These are phyloP conservation scores for Polydrusus tereticollis DNA, from an alignment of 2,888 invertebrate species.

Conservation along the genomic window DNA sequence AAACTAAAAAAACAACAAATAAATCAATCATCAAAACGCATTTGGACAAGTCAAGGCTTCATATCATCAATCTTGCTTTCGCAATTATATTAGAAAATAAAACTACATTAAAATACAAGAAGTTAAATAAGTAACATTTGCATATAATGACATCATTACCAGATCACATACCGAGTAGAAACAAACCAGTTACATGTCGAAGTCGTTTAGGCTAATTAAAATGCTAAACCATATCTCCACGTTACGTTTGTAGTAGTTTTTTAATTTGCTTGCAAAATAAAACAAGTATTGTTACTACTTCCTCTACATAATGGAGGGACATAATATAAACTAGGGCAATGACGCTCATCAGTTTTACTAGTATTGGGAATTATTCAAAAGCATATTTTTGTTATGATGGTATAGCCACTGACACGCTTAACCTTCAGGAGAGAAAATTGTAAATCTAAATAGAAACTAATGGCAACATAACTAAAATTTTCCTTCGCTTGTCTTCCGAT, in stretches of 20 bases:
- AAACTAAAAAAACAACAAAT: background rate
- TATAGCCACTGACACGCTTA: no score
- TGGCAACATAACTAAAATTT: no score
- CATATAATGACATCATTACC: conserved; percentile 49
- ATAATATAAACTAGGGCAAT: background rate
- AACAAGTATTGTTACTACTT: conserved; percentile 21
- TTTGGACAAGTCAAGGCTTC: conserved; percentile 13
- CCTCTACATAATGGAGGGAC: background rate
- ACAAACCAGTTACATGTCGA: conserved; percentile 43
- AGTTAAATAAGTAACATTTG: conserved; percentile 45
- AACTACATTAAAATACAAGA: conserved; percentile 37
- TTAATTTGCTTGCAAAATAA: conserved; percentile 34
- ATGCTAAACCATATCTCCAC: conserved; percentile 44
- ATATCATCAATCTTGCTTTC: conserved; percentile 8
- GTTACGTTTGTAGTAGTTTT: conserved; percentile 35
- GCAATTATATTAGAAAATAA: conserved; percentile 15
- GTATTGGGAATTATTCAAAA: no score
- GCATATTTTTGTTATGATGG: no score
- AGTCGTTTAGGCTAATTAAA: conserved; percentile 43
- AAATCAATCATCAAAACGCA: background rate
- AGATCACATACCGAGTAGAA: conserved; percentile 41
- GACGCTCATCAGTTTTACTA: background rate
- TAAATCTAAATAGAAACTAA: no score
- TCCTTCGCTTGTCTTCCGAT: no score
- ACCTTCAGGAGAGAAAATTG: no score